Evolutionary conservation across 2,888 invertebrate species (phyloP).

Genomic region (Tipula confusa): DNA sequence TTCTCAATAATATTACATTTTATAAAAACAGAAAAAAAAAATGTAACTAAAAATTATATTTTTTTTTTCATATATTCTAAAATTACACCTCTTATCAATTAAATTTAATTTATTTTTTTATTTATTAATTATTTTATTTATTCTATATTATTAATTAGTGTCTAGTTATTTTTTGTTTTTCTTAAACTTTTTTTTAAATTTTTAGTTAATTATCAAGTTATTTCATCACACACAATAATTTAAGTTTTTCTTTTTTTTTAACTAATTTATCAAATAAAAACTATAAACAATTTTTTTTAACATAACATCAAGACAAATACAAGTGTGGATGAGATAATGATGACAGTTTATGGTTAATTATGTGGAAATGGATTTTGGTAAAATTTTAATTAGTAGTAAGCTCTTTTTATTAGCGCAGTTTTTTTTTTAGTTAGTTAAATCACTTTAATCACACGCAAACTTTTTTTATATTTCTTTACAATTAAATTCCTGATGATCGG

Average conservation of each 20-base stretch:
- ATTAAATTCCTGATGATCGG: slow-evolving; percentile 27
- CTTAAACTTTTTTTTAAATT: background rate
- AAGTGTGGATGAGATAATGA: background rate
- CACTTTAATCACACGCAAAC: background rate
- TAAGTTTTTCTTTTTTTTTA: background rate
- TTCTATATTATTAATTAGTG: slow-evolving; percentile 17
- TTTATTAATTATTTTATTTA: background rate
- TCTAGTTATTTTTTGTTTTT: slow-evolving; percentile 8
- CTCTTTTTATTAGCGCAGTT: background rate
- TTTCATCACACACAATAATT: background rate
- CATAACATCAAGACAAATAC: background rate
- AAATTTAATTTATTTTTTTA: background rate
- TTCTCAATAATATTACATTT: slow-evolving; percentile 8
- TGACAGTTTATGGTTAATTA: background rate
- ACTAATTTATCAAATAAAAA: background rate
- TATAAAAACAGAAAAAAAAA: background rate
- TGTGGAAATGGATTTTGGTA: slow-evolving; percentile 1
- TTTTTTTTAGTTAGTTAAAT: background rate
- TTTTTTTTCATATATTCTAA: background rate
- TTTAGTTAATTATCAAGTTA: background rate
- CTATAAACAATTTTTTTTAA: background rate
- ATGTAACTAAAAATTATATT: slow-evolving; percentile 8
- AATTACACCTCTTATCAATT: slow-evolving; percentile 12
- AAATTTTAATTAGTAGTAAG: background rate
- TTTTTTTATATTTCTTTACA: slow-evolving; percentile 26